Percentiles rank a stretch among this genome's conserved stretches.
These are phyloP conservation scores for Chymomyza fuscimana DNA, from an alignment of 2,888 invertebrate genomes.

Conservation along the genomic window DNA sequence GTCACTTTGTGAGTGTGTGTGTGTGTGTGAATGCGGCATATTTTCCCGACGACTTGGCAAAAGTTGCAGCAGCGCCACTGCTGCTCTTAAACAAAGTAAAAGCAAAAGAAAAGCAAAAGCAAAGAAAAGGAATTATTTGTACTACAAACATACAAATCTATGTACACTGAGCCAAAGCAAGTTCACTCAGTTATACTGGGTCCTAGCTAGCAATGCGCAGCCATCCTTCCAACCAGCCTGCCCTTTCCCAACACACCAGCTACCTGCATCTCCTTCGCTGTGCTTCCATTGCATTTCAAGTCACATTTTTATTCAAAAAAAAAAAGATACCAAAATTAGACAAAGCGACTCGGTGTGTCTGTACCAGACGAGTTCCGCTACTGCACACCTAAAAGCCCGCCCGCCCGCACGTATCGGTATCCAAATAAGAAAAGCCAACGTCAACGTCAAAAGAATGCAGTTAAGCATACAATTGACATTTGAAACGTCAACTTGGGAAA, in stretches of 20 bases:
- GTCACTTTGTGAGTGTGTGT: slow-evolving; percentile 32
- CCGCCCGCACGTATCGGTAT: slow-evolving; percentile 13
- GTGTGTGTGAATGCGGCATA: slow-evolving; percentile 62
- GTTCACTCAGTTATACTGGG: not conserved
- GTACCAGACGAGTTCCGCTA: not conserved
- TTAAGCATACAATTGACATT: slow-evolving; percentile 78
- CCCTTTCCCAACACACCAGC: not conserved
- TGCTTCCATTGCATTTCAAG: slow-evolving; percentile 14
- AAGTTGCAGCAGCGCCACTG: slow-evolving; percentile 56
- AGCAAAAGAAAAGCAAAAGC: slow-evolving; percentile 61
- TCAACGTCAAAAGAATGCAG: slow-evolving; percentile 70
- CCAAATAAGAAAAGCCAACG: slow-evolving; percentile 62
- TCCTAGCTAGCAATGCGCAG: slow-evolving; percentile 3
- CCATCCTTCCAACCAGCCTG: not conserved
- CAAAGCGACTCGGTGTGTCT: slow-evolving; percentile 38
- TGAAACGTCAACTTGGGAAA: slow-evolving; percentile 74
- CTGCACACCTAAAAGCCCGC: not conserved
- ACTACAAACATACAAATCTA: slow-evolving; percentile 13
- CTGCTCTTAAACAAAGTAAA: slow-evolving; percentile 66
- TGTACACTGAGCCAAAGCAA: slow-evolving; percentile 36
- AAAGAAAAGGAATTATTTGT: slow-evolving; percentile 60
- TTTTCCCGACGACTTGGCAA: slow-evolving; percentile 75
- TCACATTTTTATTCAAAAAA: slow-evolving; percentile 31
- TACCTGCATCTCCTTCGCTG: slow-evolving; percentile 6
- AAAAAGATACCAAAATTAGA: slow-evolving; percentile 56